Evolutionary conservation across 2,888 invertebrate species (phyloP).

Genomic region (Exephanes ischioxanthus): DNA sequence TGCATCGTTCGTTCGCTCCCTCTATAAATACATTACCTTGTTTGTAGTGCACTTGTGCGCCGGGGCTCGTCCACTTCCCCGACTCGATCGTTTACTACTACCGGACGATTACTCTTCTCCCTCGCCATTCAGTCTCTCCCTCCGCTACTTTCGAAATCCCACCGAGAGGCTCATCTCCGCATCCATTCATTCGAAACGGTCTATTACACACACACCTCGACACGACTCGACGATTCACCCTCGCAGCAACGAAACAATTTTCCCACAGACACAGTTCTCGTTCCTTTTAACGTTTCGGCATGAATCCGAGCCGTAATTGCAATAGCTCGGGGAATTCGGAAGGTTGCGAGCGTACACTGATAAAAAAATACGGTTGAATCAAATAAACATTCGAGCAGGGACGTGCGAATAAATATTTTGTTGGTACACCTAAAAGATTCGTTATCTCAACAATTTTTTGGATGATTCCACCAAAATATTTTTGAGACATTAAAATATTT

Average conservation of each 20-base stretch:
- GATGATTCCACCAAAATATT: too few species aligned
- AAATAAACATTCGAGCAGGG: too few species aligned
- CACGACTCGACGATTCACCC: too few species aligned
- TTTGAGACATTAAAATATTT: too few species aligned
- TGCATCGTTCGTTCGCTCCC: slow-evolving; percentile 67
- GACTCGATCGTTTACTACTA: slow-evolving; percentile 38
- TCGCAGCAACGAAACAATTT: slow-evolving; percentile 31
- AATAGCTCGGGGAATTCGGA: neutral
- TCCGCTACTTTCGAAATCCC: slow-evolving; percentile 45
- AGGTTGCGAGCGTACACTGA: neutral
- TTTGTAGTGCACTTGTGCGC: slow-evolving; percentile 83
- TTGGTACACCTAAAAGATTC: too few species aligned
- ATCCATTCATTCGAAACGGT: slow-evolving; percentile 47
- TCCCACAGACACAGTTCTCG: neutral
- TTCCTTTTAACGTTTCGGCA: neutral
- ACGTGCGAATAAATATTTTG: too few species aligned
- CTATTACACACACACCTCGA: slow-evolving; percentile 12
- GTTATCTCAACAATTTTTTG: too few species aligned
- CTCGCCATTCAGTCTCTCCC: slow-evolving; percentile 19
- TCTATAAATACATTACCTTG: slow-evolving; percentile 84
- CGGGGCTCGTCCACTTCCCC: slow-evolving; percentile 76
- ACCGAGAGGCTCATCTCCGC: slow-evolving; percentile 52
- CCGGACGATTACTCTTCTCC: slow-evolving; percentile 23
- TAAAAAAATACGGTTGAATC: neutral
- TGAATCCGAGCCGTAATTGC: neutral